Base-by-base conservation (phyloP, 2,113 vertebrate genomes). In the Xenopus borealis region DNA sequence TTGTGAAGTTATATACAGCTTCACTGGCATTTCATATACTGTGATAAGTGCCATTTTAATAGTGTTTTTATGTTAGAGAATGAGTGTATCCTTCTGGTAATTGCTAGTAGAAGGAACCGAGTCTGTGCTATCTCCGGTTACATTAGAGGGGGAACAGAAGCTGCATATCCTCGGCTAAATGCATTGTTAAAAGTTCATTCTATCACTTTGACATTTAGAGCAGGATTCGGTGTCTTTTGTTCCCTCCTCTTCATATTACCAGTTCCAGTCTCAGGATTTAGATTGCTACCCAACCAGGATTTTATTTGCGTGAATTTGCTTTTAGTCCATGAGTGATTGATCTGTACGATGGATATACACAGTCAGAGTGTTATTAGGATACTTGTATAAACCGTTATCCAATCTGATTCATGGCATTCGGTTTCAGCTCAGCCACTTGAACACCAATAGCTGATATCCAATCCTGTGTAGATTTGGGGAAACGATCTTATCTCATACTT, bases 401-500 rank as follows among this genome's bases (percentile, higher is more conserved):
- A 40, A 95, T 95, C 94, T 89, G 84, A 82, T 83, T 79, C 89
- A 7, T 40, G 33, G 33, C 33, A 84, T 97, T 94, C 82, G 84
- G 91, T 97, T 98, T 94, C 94, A 89, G 86, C 86, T 91, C 91
- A 92, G 47, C 11, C 47, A 50, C 14, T 95, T 91, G 85, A 94
- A 95, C 94, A 94, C 93, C 93, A 93, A 88, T 93, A 93, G 92
- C 80, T 94, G 33, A 96, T 95, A 96, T 89, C 85, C 33, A 87
- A 93, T 94, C 94, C 91, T 93, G 84, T 89, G 14, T 12, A 94
- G 92, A 96, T 97, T 96, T 98, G 91, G 94, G 92, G 94, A 92
- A 93, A 88, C 85, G 27, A 78, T 91, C 87, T 97, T 96, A 97
- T 96, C 94, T 95, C 94, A 98, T 95, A 96, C 92, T 89, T 95